Evolutionary conservation across 1,140 invertebrate genomes (phyloP).

Genomic region (Pachypsylla venusta): DNA sequence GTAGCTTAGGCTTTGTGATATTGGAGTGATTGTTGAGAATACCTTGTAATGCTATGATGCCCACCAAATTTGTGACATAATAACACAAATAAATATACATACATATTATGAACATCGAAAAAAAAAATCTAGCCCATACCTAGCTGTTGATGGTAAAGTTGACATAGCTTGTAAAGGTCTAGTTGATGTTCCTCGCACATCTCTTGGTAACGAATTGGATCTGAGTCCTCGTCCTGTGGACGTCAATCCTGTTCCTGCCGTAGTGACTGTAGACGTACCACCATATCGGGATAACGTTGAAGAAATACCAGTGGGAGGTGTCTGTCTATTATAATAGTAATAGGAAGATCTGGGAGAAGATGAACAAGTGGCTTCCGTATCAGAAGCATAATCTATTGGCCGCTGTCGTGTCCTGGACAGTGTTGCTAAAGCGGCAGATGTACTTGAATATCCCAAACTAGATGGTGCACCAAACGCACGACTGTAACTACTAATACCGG

Average conservation of each 20-base stretch:
- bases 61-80: no score
- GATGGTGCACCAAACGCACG: constrained; percentile 9
- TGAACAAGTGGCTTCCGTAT: constrained; percentile 72
- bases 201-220: constrained; percentile 36
- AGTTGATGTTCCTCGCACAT: constrained; percentile 27
- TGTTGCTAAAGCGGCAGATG: constrained; percentile 36
- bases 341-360: constrained; percentile 47
- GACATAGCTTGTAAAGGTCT: not conserved
- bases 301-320: constrained; percentile 20
- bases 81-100: no score
- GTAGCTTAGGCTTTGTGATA: no score
- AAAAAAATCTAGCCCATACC: constrained; percentile 20
- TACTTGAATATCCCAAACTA: constrained; percentile 14
- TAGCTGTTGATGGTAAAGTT: constrained; percentile 29
- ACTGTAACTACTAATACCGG: constrained; percentile 28
- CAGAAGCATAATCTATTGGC: constrained; percentile 77
- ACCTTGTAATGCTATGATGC: no score
- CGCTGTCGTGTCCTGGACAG: constrained; percentile 44
- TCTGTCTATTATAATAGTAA: constrained; percentile 57
- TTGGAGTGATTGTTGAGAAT: no score
- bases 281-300: not conserved
- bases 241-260: not conserved
- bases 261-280: not conserved
- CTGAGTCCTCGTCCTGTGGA: constrained; percentile 15
- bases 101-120: not conserved